phyloP scores from a whole-genome alignment of 2,797 vertebrate species.

The Takifugu rubripes region DNA sequence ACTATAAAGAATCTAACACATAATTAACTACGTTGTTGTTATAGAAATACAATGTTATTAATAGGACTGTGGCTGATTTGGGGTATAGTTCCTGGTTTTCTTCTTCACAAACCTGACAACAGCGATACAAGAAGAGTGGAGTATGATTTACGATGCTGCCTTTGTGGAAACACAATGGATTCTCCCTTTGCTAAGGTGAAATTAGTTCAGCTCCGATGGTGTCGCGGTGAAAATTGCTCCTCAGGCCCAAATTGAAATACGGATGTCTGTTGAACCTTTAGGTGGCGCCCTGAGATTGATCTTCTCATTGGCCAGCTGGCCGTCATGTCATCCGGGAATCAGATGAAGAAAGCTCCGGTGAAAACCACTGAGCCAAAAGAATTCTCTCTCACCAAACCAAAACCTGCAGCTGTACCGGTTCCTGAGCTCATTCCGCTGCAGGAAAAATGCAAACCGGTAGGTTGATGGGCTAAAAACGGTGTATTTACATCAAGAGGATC shows the following conservation, averaged over 20 bases:
- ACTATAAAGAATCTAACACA: not conserved
- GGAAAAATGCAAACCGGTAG: slow-evolving; percentile 79
- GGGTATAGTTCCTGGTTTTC: slow-evolving; percentile 86
- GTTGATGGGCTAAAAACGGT: slow-evolving; percentile 15
- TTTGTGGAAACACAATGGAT: slow-evolving; percentile 84
- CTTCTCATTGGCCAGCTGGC: slow-evolving; percentile 74
- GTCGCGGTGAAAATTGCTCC: not conserved
- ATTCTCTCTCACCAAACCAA: slow-evolving; percentile 82
- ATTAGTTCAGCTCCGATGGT: not conserved
- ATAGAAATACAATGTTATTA: slow-evolving; percentile 1
- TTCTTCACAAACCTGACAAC: slow-evolving; percentile 85
- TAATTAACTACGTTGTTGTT: not conserved
- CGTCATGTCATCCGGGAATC: slow-evolving; percentile 19
- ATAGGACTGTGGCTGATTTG: not conserved
- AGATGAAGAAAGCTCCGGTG: slow-evolving; percentile 47
- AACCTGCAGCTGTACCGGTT: slow-evolving; percentile 68
- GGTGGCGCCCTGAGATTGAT: slow-evolving; percentile 84
- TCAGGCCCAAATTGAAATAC: not conserved
- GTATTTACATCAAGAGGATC: not conserved
- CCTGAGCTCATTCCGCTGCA: slow-evolving; percentile 72
- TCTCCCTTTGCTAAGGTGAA: slow-evolving; percentile 82
- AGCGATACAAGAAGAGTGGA: slow-evolving; percentile 89
- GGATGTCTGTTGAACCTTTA: slow-evolving; percentile 53
- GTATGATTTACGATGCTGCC: slow-evolving; percentile 77
- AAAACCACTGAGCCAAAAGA: slow-evolving; percentile 79